These are phyloP conservation scores for Heterodera filipjevi DNA, from an alignment of 2,888 invertebrate genomes.

Conservation along the genomic window DNA sequence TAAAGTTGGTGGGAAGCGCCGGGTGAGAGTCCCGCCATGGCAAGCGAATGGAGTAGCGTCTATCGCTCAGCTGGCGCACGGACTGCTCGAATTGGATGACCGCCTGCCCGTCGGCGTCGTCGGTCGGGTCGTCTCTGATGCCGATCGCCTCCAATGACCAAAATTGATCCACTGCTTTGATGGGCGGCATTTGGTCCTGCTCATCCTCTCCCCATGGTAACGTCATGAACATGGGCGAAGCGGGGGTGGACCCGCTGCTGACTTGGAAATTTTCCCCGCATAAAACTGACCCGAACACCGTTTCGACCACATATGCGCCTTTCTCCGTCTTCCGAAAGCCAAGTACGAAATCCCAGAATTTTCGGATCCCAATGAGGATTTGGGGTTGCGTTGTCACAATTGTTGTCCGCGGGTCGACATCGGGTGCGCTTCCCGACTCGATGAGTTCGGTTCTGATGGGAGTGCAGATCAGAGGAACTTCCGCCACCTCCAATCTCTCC, in stretches of 20 bases:
- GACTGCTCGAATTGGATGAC: background rate
- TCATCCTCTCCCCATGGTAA: background rate
- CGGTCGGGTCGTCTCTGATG: slow-evolving; percentile 7
- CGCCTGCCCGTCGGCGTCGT: background rate
- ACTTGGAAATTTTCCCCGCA: background rate
- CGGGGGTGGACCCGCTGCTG: background rate
- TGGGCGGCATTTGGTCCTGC: background rate
- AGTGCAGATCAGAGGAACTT: background rate
- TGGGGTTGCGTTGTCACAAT: background rate
- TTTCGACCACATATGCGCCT: background rate
- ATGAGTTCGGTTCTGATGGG: background rate
- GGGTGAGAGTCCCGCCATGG: background rate
- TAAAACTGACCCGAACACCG: background rate
- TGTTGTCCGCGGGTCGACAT: background rate
- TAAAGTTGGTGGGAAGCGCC: slow-evolving; percentile 7
- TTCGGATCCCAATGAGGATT: slow-evolving; percentile 6
- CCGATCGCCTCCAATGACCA: slow-evolving; percentile 17
- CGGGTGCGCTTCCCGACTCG: background rate
- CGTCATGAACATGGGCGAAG: background rate
- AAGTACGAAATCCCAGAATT: background rate
- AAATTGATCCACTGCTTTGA: slow-evolving; percentile 11
- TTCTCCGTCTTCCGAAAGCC: background rate
- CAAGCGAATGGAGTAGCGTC: background rate
- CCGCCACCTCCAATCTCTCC: background rate
- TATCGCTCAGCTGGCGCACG: background rate